phyloP scores from a whole-genome alignment of 92 coral and sea anemone genomes.

The Anthopleura xanthogrammica region DNA sequence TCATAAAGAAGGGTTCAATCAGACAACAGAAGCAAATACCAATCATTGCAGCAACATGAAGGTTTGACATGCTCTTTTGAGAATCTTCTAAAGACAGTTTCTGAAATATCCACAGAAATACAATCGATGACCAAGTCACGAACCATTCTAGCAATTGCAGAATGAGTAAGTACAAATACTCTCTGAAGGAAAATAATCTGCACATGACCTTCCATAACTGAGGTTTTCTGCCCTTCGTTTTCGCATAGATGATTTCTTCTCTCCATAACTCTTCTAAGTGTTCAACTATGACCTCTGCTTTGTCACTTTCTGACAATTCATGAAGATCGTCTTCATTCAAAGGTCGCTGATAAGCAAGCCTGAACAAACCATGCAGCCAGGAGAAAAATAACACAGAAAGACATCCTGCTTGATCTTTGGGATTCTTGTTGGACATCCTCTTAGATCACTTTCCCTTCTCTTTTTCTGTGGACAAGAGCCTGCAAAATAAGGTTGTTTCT shows the following conservation, averaged over 20 bases:
- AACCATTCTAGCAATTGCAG: background rate
- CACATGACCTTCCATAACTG: slow-evolving; percentile 27
- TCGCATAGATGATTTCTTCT: slow-evolving; percentile 6
- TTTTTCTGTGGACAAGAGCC: too few relatives aligned
- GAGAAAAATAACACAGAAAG: slow-evolving; percentile 16
- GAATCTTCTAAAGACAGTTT: background rate
- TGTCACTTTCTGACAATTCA: slow-evolving; percentile 30
- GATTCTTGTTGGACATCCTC: slow-evolving; percentile 1
- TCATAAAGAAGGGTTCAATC: background rate
- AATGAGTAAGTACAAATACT: background rate
- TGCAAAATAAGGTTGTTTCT: too few relatives aligned
- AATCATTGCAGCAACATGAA: background rate
- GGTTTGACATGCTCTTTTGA: background rate
- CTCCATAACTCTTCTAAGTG: slow-evolving; percentile 23
- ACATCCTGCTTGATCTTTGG: slow-evolving; percentile 24
- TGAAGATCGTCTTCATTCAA: slow-evolving; percentile 30
- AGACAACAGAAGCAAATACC: background rate
- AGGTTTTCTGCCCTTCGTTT: slow-evolving; percentile 4
- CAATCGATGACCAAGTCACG: background rate
- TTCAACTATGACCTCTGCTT: slow-evolving; percentile 17
- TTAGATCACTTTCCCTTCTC: background rate
- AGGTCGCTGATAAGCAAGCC: slow-evolving; percentile 33
- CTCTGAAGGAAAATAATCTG: slow-evolving; percentile 6
- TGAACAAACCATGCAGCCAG: slow-evolving; percentile 34
- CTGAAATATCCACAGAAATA: slow-evolving; percentile 26